phyloP scores from a whole-genome alignment of 1,140 invertebrate species.

The Homalodisca vitripennis region DNA sequence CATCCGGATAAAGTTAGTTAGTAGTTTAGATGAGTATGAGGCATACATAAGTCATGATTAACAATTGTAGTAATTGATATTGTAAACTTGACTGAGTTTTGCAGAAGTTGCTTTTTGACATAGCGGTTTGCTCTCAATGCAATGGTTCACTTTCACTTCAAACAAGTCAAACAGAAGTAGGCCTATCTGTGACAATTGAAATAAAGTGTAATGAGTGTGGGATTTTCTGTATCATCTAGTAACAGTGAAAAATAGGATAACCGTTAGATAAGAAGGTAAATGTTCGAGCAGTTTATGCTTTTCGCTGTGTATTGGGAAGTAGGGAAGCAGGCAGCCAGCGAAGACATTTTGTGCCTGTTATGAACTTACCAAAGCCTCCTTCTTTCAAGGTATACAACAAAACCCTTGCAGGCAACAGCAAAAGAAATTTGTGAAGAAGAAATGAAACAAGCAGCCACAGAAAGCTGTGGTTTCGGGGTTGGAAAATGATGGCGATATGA shows the following conservation, averaged over 20 bases:
- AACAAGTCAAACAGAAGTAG: too few species aligned
- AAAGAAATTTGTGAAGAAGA: too few species aligned
- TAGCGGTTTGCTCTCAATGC: too few species aligned
- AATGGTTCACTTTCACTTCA: too few species aligned
- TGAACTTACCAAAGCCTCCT: too few species aligned
- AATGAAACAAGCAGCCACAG: background rate
- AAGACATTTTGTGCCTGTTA: background rate
- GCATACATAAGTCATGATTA: background rate
- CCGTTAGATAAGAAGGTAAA: constrained; percentile 9
- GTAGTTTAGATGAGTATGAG: too few species aligned
- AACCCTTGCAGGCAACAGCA: background rate
- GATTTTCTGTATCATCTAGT: too few species aligned
- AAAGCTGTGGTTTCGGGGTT: background rate
- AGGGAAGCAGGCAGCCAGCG: background rate
- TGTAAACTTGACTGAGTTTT: background rate
- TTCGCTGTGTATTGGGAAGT: constrained; percentile 18
- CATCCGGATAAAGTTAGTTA: background rate
- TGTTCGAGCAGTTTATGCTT: constrained; percentile 16
- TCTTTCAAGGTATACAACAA: too few species aligned
- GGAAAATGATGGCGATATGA: too few species aligned
- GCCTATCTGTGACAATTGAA: too few species aligned
- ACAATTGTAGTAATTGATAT: background rate
- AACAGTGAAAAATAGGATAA: background rate
- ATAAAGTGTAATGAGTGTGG: too few species aligned
- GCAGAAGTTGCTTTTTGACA: too few species aligned